These are phyloP conservation scores for Sebastes diaconus DNA, from an alignment of 2,797 vertebrate species.

Conservation along the genomic window DNA sequence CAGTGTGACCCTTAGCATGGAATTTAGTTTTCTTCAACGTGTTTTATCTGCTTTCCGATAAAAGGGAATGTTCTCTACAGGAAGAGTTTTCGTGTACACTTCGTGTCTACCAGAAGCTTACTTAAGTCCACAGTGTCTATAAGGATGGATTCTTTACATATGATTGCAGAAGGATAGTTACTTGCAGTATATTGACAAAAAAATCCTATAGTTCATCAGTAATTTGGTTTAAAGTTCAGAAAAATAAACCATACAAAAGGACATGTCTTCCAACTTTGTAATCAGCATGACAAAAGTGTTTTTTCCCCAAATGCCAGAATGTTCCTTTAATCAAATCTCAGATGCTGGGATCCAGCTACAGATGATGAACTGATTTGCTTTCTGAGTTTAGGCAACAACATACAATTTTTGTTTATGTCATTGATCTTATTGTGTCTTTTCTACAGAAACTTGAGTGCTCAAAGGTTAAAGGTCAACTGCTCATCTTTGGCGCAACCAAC, in stretches of 20 bases:
- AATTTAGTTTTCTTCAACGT: background rate
- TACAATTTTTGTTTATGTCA: background rate
- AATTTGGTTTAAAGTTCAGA: background rate
- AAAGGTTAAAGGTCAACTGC: conserved; percentile 91
- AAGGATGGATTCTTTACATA: background rate
- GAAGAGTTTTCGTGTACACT: background rate
- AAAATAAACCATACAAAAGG: background rate
- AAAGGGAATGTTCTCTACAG: background rate
- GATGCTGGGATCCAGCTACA: background rate
- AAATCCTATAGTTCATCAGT: background rate
- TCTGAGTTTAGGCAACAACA: background rate
- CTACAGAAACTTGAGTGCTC: conserved; percentile 93
- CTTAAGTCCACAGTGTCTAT: background rate
- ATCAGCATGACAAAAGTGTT: background rate
- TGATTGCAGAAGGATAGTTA: background rate
- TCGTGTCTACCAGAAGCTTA: background rate
- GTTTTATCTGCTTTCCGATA: background rate
- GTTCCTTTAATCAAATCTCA: background rate
- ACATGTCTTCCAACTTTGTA: background rate
- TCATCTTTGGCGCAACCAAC: conserved; percentile 96
- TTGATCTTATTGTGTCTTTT: background rate
- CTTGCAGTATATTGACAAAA: background rate
- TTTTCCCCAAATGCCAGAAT: background rate
- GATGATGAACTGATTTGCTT: background rate
- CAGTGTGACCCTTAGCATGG: background rate